Conservation (phyloP, 1,140 invertebrate species). For the Zaprionus ornatus region DNA sequence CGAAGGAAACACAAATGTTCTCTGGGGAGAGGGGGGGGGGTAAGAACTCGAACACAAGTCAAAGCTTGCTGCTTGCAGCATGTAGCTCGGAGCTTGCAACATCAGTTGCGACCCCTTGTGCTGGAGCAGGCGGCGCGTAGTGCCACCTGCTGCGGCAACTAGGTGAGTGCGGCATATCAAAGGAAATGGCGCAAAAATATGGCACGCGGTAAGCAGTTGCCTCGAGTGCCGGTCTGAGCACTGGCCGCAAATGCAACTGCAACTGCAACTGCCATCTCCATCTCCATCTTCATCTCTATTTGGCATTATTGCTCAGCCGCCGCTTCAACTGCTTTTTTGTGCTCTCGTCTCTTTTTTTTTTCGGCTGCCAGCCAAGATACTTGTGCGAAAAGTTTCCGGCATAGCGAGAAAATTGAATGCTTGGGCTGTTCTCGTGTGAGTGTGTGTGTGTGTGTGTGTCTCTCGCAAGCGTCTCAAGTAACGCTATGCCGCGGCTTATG, state of each 20-base stretch:
- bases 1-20: conserved; percentile 63
- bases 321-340: neutral
- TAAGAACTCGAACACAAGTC: conserved; percentile 66
- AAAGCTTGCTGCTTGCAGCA: conserved; percentile 49
- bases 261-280: conserved; percentile 16
- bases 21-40: conserved; percentile 32
- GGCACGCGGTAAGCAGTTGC: conserved; percentile 74
- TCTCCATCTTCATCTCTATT: neutral
- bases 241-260: conserved; percentile 32
- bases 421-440: neutral
- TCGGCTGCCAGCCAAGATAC: conserved; percentile 49
- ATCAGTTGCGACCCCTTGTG: conserved; percentile 30
- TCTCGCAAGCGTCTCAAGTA: neutral
- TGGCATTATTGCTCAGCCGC: conserved; percentile 17
- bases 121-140: conserved; percentile 5
- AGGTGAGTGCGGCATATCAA: conserved; percentile 76
- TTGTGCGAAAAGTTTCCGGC: conserved; percentile 56
- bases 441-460: no score
- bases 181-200: conserved; percentile 82
- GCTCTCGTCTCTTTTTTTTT: neutral
- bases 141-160: conserved; percentile 46
- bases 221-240: conserved; percentile 56
- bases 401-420: conserved; percentile 33
- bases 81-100: conserved; percentile 33
- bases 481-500: conserved; percentile 37